Percentiles rank a stretch among this genome's conserved stretches.
phyloP scores from a whole-genome alignment of 1,140 invertebrate species.

The Achroia grisella region DNA sequence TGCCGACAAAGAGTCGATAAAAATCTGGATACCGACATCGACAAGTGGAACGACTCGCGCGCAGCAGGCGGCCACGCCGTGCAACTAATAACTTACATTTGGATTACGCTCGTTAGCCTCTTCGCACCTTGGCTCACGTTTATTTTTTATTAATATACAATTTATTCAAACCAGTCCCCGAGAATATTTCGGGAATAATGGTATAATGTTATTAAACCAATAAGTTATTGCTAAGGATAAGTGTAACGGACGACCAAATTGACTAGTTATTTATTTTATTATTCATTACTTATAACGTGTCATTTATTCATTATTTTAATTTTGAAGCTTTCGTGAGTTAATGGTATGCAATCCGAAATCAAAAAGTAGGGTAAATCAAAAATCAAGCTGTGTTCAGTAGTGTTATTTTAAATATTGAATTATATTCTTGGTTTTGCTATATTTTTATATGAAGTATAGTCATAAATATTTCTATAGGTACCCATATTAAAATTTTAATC shows the following conservation, averaged over 20 bases:
- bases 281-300: background rate
- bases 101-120: conserved; percentile 66
- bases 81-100: conserved; percentile 64
- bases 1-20: conserved; percentile 66
- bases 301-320: too few relatives aligned
- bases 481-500: too few relatives aligned
- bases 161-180: conserved; percentile 54
- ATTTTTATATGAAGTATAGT: too few relatives aligned
- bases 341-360: too few relatives aligned
- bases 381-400: too few relatives aligned
- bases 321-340: too few relatives aligned
- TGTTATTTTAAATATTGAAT: too few relatives aligned
- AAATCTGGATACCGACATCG: conserved; percentile 42
- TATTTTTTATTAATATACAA: conserved; percentile 64
- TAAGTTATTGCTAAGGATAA: conserved; percentile 45
- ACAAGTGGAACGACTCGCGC: conserved; percentile 22
- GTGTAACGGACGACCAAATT: conserved; percentile 13
- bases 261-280: conserved; percentile 10
- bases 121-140: conserved; percentile 62
- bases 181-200: conserved; percentile 52
- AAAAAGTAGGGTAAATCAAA: too few relatives aligned
- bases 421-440: too few relatives aligned
- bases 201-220: conserved; percentile 50
- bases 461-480: too few relatives aligned
- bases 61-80: conserved; percentile 39